A percentile compares a stretch with the other conserved stretches of the same genome.
Conservation (phyloP, 92 coral and sea anemone species). For the Zoanthus gigantus region DNA sequence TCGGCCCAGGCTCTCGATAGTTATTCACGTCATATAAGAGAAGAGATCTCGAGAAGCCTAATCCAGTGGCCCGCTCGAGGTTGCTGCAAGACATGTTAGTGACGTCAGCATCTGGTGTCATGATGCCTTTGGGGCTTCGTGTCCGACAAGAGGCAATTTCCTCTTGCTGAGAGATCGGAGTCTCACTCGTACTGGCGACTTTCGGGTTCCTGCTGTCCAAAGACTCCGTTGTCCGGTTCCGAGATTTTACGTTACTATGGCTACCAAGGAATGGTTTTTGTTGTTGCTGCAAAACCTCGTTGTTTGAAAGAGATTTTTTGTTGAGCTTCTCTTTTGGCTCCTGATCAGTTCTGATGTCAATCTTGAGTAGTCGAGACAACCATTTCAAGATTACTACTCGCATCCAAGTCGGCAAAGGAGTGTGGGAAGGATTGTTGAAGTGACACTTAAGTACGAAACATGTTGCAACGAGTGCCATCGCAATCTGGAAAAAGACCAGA, state of each 20-base stretch:
- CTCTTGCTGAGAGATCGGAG: conserved; percentile 7
- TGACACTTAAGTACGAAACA: conserved; percentile 84
- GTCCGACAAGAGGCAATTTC: conserved; percentile 1
- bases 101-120: conserved; percentile 10
- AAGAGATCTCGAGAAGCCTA: conserved; percentile 36
- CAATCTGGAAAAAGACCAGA: conserved; percentile 59
- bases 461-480: conserved; percentile 84
- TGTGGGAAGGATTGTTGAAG: conserved; percentile 86
- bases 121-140: conserved; percentile 19
- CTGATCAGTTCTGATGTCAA: conserved; percentile 34
- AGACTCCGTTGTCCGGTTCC: conserved; percentile 1
- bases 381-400: conserved; percentile 77
- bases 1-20: conserved; percentile 28
- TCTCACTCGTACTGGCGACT: conserved; percentile 7
- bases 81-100: conserved; percentile 30
- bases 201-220: not conserved
- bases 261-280: not conserved
- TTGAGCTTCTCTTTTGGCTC: not conserved
- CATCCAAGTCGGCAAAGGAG: conserved; percentile 87
- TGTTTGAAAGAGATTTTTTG: conserved; percentile 24
- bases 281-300: conserved; percentile 21
- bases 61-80: conserved; percentile 37
- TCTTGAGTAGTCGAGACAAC: conserved; percentile 74
- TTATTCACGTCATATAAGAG: conserved; percentile 41
- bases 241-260: conserved; percentile 20